These are phyloP conservation scores for Strigops habroptila DNA, from an alignment of 2,113 vertebrate species.

Conservation along the genomic window DNA sequence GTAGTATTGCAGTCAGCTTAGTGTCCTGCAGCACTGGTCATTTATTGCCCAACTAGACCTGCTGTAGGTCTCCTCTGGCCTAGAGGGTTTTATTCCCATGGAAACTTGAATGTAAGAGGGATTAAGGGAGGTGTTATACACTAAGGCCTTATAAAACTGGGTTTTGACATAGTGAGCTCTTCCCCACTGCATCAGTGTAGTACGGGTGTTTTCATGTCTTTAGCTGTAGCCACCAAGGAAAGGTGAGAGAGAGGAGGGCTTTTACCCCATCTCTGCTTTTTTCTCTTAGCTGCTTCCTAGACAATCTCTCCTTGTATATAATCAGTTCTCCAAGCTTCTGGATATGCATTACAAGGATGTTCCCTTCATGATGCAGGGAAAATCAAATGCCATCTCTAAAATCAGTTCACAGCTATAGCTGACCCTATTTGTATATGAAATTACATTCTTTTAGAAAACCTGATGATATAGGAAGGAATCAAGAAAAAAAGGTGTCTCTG, in stretches of 20 bases:
- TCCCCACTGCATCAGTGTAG: accelerated
- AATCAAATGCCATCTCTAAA: neutral
- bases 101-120: neutral
- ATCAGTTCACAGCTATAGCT: neutral
- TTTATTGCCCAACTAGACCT: accelerated
- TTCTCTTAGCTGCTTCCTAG: neutral
- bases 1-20: neutral
- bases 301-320: neutral
- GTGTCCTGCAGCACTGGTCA: neutral
- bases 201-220: accelerated
- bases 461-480: neutral
- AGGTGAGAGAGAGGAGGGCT: neutral
- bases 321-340: neutral
- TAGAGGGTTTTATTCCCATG: neutral
- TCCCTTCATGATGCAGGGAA: neutral
- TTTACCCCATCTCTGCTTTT: neutral
- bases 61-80: accelerated
- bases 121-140: neutral
- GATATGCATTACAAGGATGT: neutral
- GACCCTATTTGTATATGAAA: neutral
- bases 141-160: neutral
- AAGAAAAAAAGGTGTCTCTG: neutral
- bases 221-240: neutral
- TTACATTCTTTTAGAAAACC: neutral
- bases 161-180: neutral